Base-by-base conservation (phyloP, 2,113 vertebrate genomes). In the Mastomys coucha region DNA sequence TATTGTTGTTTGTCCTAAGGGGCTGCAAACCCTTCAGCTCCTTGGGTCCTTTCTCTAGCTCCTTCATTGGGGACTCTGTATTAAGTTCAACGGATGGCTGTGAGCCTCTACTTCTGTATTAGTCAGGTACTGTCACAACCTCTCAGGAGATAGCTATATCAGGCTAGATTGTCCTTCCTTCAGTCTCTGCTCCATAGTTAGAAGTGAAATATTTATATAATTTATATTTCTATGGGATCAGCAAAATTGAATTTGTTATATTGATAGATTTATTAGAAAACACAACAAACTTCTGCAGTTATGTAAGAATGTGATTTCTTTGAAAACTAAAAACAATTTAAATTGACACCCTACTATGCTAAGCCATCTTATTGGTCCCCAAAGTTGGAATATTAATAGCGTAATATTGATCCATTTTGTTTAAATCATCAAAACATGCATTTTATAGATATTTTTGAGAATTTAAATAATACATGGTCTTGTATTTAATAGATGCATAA, bases 191-290 rank as follows among this genome's bases (percentile, higher is more conserved):
- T n/a, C n/a, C n/a, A n/a, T n/a, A n/a, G n/a, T n/a, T n/a, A n/a
- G n/a, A 45, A 91, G 9, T 69, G 80, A 94, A 88, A 49, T 67
- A 28, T 58, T 73, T 67, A 45, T 73, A 16, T 33, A 70, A 78
- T 89, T 96, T 89, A 81, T 45, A 20, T 67, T 86, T 78, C 49
- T 84, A 80, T 85, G n/a, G 51, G 51, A 77, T 88, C 22, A 90
- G 20, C 82, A 88, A 65, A 81, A 58, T 16, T 85, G 20, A 94
- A 67, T 60, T 69, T 65, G 12, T 70, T 8, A 0, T 45, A 2
- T 78, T 80, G 63, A 73, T 2, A 93, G 42, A 87, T 45, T 94
- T 94, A 89, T 20, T 60, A 90, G 72, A 75, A 75, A 24, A 3
- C 4, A 51, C 36, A 84, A 65, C 12, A 84, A 92, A n/a, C 6